phyloP scores from a whole-genome alignment of 1,140 invertebrate genomes.

The Neotoxoptera formosana region DNA sequence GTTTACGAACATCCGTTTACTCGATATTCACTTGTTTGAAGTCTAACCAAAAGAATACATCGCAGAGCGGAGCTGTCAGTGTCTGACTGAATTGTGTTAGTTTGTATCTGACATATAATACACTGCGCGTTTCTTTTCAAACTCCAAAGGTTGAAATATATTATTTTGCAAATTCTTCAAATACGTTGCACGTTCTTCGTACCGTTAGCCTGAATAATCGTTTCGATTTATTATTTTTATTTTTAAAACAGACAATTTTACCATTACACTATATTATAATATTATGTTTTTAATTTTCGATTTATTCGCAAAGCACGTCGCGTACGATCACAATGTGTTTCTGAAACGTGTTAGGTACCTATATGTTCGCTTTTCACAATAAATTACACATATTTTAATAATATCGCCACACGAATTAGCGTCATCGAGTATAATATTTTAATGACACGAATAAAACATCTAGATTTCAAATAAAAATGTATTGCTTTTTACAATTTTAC shows the following conservation, averaged over 20 bases:
- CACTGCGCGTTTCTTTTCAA: neutral
- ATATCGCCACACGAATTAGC: no score
- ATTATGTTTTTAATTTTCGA: neutral
- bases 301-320: neutral
- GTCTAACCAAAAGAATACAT: neutral
- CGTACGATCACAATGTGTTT: neutral
- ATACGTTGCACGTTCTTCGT: neutral
- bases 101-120: neutral
- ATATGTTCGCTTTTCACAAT: no score
- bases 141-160: neutral
- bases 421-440: no score
- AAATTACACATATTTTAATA: no score
- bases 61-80: neutral
- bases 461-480: no score
- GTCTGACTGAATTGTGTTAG: neutral
- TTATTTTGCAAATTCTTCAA: neutral
- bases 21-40: neutral
- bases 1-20: neutral
- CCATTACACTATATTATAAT: neutral
- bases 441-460: no score
- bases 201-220: neutral
- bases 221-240: neutral
- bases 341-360: no score
- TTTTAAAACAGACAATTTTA: neutral
- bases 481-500: no score